phyloP scores from a whole-genome alignment of 2,113 vertebrate genomes.

The Rhegmatorhina hoffmannsi region DNA sequence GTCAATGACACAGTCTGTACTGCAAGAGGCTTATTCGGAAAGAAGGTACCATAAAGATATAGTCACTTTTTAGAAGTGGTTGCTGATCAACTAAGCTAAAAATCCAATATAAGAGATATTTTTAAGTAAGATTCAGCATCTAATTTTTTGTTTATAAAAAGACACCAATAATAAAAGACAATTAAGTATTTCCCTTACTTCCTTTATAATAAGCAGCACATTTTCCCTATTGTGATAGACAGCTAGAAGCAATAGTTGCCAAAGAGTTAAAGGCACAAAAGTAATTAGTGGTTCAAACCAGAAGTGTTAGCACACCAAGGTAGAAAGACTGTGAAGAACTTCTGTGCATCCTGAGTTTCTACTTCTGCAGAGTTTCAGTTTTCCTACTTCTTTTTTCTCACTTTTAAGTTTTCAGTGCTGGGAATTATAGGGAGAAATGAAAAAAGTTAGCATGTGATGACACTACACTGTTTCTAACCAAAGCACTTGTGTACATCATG shows the following conservation, averaged over 20 bases:
- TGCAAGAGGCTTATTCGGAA: neutral
- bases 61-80: neutral
- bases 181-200: neutral
- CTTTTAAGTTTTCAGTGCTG: slow-evolving; percentile 30
- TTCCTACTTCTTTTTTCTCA: slow-evolving; percentile 41
- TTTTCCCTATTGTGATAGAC: neutral
- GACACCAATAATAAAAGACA: neutral
- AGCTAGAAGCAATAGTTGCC: neutral
- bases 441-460: neutral
- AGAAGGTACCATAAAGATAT: neutral
- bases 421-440: neutral
- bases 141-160: neutral
- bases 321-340: slow-evolving; percentile 30
- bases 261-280: slow-evolving; percentile 17
- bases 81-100: neutral
- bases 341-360: slow-evolving; percentile 21
- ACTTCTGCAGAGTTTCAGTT: slow-evolving; percentile 38
- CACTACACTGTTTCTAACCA: neutral
- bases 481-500: neutral
- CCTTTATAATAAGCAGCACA: neutral
- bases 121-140: neutral
- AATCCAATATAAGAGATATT: neutral
- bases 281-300: slow-evolving; percentile 55
- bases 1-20: neutral
- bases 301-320: slow-evolving; percentile 18